Evolutionary conservation across 2,113 vertebrate species (phyloP).

Genomic region (Anthoscopus minutus): DNA sequence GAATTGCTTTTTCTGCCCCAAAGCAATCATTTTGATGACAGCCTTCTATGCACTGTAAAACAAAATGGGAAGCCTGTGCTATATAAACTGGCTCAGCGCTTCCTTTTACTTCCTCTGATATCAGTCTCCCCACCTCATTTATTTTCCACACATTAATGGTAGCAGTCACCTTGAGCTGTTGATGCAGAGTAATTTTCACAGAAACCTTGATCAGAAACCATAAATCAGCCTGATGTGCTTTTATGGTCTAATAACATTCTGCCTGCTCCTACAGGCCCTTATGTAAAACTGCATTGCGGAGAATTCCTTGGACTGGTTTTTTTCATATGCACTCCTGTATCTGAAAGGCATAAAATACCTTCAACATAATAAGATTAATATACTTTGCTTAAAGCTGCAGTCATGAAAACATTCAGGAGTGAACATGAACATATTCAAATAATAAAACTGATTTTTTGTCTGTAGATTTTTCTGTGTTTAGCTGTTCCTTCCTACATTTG

Average conservation of each 20-base stretch:
- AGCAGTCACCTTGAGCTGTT: slow-evolving; percentile 84
- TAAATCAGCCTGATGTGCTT: slow-evolving; percentile 85
- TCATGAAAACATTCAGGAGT: neutral
- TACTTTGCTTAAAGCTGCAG: neutral
- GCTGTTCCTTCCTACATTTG: neutral
- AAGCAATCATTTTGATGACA: slow-evolving; percentile 79
- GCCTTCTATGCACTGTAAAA: slow-evolving; percentile 76
- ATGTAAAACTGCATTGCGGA: slow-evolving; percentile 78
- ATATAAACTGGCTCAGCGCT: slow-evolving; percentile 69
- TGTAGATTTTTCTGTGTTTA: neutral
- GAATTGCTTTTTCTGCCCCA: slow-evolving; percentile 78
- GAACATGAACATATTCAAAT: neutral
- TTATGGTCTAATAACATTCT: slow-evolving; percentile 83
- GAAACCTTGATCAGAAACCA: slow-evolving; percentile 86
- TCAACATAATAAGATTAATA: neutral
- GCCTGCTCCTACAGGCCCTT: slow-evolving; percentile 76
- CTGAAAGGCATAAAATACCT: slow-evolving; percentile 1
- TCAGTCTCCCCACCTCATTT: slow-evolving; percentile 76
- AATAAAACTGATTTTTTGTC: neutral
- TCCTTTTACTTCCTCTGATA: slow-evolving; percentile 71
- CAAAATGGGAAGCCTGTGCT: slow-evolving; percentile 74
- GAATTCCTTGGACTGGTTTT: slow-evolving; percentile 50
- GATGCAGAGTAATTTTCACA: slow-evolving; percentile 84
- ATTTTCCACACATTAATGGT: slow-evolving; percentile 82
- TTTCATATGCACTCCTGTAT: neutral